Evolutionary conservation across 2,113 vertebrate species (phyloP).

Genomic region (Eulemur rufifrons): DNA sequence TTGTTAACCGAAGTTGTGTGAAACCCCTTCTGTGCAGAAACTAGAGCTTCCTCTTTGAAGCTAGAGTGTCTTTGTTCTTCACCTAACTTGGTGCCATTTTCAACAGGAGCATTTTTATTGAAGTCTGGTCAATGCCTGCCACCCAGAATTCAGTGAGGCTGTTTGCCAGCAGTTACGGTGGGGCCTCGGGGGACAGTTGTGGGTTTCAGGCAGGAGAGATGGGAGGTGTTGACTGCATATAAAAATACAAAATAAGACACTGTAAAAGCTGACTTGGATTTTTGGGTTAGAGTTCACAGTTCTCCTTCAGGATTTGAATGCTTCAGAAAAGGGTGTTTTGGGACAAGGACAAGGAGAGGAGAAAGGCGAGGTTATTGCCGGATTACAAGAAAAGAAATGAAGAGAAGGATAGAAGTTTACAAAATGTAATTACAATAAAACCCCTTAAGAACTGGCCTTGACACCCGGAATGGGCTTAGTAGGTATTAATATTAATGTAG

Average conservation of each 20-base stretch:
- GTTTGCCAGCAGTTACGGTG: conserved; percentile 79
- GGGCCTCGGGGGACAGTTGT: conserved; percentile 36
- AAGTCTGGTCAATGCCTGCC: conserved; percentile 83
- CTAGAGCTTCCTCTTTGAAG: conserved; percentile 88
- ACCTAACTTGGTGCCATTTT: conserved; percentile 91
- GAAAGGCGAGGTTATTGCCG: background rate
- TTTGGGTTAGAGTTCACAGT: background rate
- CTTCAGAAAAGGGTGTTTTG: background rate
- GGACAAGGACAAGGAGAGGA: background rate
- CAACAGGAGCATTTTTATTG: conserved; percentile 90
- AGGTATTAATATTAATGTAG: background rate
- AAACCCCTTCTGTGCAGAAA: conserved; percentile 83
- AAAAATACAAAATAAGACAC: background rate
- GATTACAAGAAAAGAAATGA: background rate
- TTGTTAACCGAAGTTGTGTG: conserved; percentile 77
- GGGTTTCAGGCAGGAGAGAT: conserved; percentile 41
- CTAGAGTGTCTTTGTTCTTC: conserved; percentile 91
- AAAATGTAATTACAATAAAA: background rate
- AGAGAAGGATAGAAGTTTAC: background rate
- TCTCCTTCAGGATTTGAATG: background rate
- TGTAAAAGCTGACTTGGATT: background rate
- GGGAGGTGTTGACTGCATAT: background rate
- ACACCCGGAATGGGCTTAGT: background rate
- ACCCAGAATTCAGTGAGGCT: conserved; percentile 89
- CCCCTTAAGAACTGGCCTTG: background rate